Percentiles rank a stretch among this genome's conserved stretches.
These are phyloP conservation scores for Philotrypesis tridentata DNA, from an alignment of 1,140 invertebrate species.

Conservation along the genomic window DNA sequence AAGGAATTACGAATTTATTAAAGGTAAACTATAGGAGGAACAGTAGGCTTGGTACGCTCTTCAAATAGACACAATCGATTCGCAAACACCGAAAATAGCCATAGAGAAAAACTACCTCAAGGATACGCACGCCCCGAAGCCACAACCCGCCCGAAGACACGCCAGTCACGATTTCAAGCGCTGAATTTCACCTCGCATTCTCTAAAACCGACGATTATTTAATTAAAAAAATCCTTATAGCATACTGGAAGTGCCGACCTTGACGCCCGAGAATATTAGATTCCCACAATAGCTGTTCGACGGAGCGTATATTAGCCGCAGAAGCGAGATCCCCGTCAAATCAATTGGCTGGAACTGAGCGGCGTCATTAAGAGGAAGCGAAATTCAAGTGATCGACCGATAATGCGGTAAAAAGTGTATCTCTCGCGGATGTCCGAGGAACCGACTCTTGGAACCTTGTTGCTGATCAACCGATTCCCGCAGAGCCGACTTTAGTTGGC, in stretches of 20 bases:
- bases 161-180: not conserved
- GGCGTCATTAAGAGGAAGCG: not conserved
- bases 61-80: not conserved
- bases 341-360: constrained; percentile 11
- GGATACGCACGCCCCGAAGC: not conserved
- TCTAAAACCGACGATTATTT: constrained; percentile 3
- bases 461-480: too few relatives aligned
- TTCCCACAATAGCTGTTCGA: not conserved
- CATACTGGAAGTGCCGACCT: not conserved
- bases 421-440: not conserved
- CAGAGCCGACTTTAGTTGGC: too few relatives aligned
- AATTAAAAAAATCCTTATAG: constrained; percentile 4
- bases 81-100: not conserved
- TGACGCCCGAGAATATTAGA: not conserved
- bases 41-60: not conserved
- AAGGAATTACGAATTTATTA: not conserved
- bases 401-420: constrained; percentile 8
- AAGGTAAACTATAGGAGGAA: not conserved
- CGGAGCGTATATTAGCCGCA: not conserved
- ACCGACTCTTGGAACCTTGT: too few relatives aligned
- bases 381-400: constrained; percentile 4
- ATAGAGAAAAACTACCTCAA: not conserved
- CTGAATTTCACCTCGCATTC: not conserved
- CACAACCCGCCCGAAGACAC: not conserved
- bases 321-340: constrained; percentile 1